Percentiles rank a stretch among this genome's conserved stretches.
phyloP scores from a whole-genome alignment of 2,113 vertebrate genomes.

The Mormyrus lacerda region DNA sequence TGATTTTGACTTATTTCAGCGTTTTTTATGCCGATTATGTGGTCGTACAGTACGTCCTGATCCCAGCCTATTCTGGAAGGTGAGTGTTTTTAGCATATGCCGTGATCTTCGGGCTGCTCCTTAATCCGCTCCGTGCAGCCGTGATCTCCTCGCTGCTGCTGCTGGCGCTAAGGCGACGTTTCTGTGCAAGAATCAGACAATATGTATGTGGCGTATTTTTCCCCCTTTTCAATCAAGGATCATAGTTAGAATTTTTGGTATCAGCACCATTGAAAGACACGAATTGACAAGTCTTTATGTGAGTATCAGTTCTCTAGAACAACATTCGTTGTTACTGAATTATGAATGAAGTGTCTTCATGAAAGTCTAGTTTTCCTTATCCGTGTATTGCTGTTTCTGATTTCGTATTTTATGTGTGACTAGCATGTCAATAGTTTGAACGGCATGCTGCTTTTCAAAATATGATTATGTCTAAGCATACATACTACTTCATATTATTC shows the following conservation, averaged over 20 bases:
- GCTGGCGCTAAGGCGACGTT: background rate
- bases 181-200: background rate
- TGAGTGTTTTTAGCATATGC: constrained; percentile 31
- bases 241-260: background rate
- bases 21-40: constrained; percentile 73
- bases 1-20: constrained; percentile 68
- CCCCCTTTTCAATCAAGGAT: background rate
- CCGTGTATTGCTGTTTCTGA: background rate
- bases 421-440: background rate
- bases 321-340: background rate
- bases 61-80: constrained; percentile 64
- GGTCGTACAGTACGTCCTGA: constrained; percentile 65
- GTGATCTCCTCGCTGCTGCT: background rate
- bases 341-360: background rate
- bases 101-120: background rate
- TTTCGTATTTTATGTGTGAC: background rate
- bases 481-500: background rate
- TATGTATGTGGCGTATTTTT: background rate
- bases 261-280: background rate
- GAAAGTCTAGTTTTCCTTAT: background rate
- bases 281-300: background rate
- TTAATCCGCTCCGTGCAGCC: background rate
- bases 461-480: background rate
- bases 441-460: background rate
- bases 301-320: background rate